Conservation (phyloP, 2,113 vertebrate genomes). For the Nasalis larvatus region DNA sequence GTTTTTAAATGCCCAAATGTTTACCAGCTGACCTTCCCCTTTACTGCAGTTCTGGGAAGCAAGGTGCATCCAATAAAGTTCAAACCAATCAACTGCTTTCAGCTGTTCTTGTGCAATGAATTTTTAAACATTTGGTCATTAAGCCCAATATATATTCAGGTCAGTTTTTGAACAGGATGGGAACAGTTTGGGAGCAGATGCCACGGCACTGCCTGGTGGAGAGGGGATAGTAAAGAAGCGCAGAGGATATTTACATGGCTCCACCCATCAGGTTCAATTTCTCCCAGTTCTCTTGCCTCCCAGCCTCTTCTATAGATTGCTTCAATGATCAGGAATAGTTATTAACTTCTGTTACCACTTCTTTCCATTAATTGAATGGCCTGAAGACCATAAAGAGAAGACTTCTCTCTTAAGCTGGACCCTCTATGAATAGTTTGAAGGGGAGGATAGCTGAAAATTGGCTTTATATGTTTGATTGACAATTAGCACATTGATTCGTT, state of each 20-base stretch:
- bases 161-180: slow-evolving; percentile 88
- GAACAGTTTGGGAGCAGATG: slow-evolving; percentile 90
- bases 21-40: slow-evolving; percentile 89
- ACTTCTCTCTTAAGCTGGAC: slow-evolving; percentile 13
- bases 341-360: slow-evolving; percentile 63
- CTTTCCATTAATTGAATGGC: slow-evolving; percentile 58
- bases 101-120: slow-evolving; percentile 90
- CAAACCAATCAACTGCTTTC: slow-evolving; percentile 90
- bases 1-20: slow-evolving; percentile 88
- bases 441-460: neutral
- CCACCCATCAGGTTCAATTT: slow-evolving; percentile 78
- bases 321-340: slow-evolving; percentile 60
- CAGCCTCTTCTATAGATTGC: slow-evolving; percentile 46
- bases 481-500: slow-evolving; percentile 35
- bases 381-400: slow-evolving; percentile 14
- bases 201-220: slow-evolving; percentile 83
- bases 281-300: slow-evolving; percentile 51
- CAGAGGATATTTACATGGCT: slow-evolving; percentile 78
- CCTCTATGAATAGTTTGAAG: neutral
- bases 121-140: slow-evolving; percentile 90
- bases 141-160: slow-evolving; percentile 90
- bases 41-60: slow-evolving; percentile 87
- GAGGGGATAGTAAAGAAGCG: slow-evolving; percentile 80
- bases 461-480: neutral
- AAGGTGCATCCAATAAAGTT: slow-evolving; percentile 88